These are phyloP conservation scores for Lipophrys pholis DNA, from an alignment of 2,113 vertebrate genomes.

Conservation along the genomic window DNA sequence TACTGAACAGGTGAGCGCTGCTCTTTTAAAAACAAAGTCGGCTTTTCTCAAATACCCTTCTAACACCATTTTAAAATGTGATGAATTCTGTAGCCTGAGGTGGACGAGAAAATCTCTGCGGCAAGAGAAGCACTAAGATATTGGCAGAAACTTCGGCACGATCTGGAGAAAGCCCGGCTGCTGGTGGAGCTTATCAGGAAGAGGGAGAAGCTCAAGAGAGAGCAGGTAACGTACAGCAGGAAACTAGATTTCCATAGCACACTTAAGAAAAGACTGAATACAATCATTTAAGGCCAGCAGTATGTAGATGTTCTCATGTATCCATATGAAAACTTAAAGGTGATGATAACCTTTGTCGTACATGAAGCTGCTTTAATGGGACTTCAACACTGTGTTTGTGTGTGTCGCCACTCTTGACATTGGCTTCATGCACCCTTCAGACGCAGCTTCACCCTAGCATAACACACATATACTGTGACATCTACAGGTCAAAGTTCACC, in stretches of 20 bases:
- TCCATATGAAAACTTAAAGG: no score
- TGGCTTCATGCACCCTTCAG: no score
- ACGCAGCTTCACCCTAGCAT: no score
- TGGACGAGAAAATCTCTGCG: conserved; percentile 93
- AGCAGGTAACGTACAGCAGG: conserved; percentile 85
- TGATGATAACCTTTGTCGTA: no score
- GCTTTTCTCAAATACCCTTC: no score
- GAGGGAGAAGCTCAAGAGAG: conserved; percentile 96
- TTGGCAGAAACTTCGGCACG: conserved; percentile 98
- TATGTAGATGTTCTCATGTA: no score
- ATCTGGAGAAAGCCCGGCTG: conserved; percentile 93
- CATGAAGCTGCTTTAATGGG: no score
- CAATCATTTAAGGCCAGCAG: no score
- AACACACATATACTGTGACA: conserved; percentile 4
- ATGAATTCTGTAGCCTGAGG: conserved; percentile 85
- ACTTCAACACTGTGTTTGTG: no score
- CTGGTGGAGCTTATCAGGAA: conserved; percentile 98
- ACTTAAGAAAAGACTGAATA: no score
- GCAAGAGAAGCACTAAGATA: conserved; percentile 95
- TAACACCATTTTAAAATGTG: neutral
- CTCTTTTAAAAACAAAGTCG: neutral
- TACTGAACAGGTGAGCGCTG: conserved; percentile 87
- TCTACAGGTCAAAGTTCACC: conserved; percentile 91
- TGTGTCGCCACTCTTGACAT: no score
- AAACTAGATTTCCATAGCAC: no score